Conservation (phyloP, 2,113 vertebrate species). For the Nerophis lumbriciformis region DNA sequence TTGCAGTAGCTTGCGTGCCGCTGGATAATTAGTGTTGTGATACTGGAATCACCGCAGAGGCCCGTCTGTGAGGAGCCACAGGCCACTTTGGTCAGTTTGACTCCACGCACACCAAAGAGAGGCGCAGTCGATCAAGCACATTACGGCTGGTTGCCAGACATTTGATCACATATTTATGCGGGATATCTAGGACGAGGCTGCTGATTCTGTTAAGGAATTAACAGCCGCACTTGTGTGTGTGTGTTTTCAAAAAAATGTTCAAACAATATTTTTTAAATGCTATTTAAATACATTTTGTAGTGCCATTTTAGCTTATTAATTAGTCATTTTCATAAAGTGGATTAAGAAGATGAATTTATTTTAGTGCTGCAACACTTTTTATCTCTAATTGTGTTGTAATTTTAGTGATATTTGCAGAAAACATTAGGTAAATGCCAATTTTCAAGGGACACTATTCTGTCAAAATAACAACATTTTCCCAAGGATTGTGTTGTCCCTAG, state of each 20-base stretch:
- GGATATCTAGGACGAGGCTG: conserved; percentile 59
- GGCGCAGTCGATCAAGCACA: conserved; percentile 56
- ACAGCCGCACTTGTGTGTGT: conserved; percentile 3
- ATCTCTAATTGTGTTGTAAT: no score
- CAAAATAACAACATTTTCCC: no score
- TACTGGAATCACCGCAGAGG: conserved; percentile 52
- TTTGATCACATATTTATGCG: conserved; percentile 62
- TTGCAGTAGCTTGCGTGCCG: conserved; percentile 56
- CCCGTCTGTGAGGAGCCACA: conserved; percentile 49
- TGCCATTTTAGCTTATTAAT: conserved; percentile 35
- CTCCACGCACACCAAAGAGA: conserved; percentile 51
- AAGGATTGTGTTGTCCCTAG: no score
- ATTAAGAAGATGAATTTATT: not conserved
- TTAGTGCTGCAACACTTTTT: no score
- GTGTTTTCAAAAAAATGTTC: not conserved
- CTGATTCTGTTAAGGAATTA: conserved; percentile 52
- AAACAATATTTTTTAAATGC: not conserved
- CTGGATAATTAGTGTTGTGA: conserved; percentile 64
- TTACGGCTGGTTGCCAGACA: conserved; percentile 60
- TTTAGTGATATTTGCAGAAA: no score
- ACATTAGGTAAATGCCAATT: no score
- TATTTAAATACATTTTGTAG: no score
- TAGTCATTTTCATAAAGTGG: conserved; percentile 17
- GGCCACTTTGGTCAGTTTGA: conserved; percentile 61
- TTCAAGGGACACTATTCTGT: no score